Evolutionary conservation across 2,888 invertebrate genomes (phyloP), one percentile per base, ranked within the genome.

Genomic region (Athalia circularis): DNA sequence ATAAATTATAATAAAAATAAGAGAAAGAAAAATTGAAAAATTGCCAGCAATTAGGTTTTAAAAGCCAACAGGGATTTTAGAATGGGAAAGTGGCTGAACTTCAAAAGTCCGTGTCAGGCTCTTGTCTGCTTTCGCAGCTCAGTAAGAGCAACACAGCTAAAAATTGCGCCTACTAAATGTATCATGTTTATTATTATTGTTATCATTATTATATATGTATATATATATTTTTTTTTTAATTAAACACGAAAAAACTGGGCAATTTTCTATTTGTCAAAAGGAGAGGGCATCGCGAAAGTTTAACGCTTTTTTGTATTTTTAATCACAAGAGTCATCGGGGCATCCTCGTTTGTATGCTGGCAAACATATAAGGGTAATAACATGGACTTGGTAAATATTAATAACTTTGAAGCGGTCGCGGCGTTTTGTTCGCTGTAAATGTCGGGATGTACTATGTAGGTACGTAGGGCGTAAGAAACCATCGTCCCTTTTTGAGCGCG

Each of bases 331-430:
- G 3, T 11, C 52, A 11, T 11, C 52, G 52, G 29, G 29, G 29
- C 29, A 29, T 29, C 29, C 2, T 29, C 29, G 29, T 29, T 29
- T 29, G 29, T 29, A 29, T 29, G 29, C 29, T 0, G 29, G 29
- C 3, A 11, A 52, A 11, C 52, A 11, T 9, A 3, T 52, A 3
- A 11, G 1, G 9, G 57, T 13, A 13, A 59, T 72, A 70, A 67
- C 50, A 52, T 50, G 43, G 68, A 50, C 68, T 68, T 43, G 67
- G 68, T 68, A 68, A 68, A 68, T 68, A 54, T 52, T 68, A 68
- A 68, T 68, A 68, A 68, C 52, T 52, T 29, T 29, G 1, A 29
- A 54, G 68, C 29, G 29, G 54, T 54, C 68, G 54, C 29, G 29
- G 29, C 2, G 29, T 29, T 29, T 68, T 68, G 54, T 68, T 54